Conservation (phyloP, 1,140 invertebrate species). For the Bradynema listronoti region DNA sequence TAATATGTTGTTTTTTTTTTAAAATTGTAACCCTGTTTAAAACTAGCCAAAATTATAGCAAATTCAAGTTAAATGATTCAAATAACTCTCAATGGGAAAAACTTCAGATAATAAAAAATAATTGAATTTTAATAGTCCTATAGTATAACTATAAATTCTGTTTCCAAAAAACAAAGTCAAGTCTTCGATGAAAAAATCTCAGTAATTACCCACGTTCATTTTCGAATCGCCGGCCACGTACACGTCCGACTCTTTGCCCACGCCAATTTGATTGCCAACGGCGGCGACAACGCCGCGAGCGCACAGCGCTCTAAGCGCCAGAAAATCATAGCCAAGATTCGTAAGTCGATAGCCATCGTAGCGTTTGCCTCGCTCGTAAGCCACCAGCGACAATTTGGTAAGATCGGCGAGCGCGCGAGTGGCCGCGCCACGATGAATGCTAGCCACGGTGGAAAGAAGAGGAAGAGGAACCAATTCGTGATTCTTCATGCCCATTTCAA, state of each 20-base stretch:
- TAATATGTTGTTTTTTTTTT: no score
- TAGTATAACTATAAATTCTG: no score
- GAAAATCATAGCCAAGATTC: slow-evolving; percentile 90
- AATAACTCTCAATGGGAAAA: no score
- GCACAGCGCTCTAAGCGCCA: slow-evolving; percentile 80
- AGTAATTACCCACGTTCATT: slow-evolving; percentile 14
- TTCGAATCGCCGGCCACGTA: slow-evolving; percentile 54
- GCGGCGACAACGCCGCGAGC: slow-evolving; percentile 71
- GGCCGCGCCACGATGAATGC: slow-evolving; percentile 81
- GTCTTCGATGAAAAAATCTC: not conserved
- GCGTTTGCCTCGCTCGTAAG: slow-evolving; percentile 84
- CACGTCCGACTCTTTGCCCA: slow-evolving; percentile 80
- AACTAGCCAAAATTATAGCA: no score
- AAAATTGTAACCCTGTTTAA: no score
- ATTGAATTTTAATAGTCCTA: no score
- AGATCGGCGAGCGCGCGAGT: slow-evolving; percentile 83
- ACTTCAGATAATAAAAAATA: no score
- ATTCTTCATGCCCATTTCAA: slow-evolving; percentile 99
- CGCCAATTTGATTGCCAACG: slow-evolving; percentile 96
- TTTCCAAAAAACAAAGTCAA: not conserved
- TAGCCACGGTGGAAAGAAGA: slow-evolving; percentile 84
- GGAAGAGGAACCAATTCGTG: slow-evolving; percentile 86
- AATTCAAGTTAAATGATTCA: no score
- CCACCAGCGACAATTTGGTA: slow-evolving; percentile 77
- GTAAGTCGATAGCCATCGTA: slow-evolving; percentile 94